phyloP scores from a whole-genome alignment of 1,140 invertebrate genomes.

The Diuraphis noxia region DNA sequence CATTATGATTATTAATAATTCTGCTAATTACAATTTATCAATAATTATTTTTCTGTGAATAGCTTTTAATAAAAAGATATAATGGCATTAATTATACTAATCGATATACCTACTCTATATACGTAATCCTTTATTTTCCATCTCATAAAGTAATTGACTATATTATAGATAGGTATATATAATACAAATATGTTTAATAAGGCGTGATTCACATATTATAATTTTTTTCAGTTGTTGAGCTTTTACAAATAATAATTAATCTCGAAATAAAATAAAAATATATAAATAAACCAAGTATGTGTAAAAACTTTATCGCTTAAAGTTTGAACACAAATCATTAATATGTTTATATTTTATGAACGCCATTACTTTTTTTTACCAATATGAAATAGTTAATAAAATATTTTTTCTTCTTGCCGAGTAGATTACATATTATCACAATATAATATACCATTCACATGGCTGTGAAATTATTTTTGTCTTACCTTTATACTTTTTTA shows the following conservation, averaged over 20 bases:
- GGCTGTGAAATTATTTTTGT: not conserved
- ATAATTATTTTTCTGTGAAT: not conserved
- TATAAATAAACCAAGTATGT: not conserved
- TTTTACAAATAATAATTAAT: not conserved
- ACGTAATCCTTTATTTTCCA: not conserved
- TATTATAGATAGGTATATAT: not conserved
- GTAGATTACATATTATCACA: not conserved
- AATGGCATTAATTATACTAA: not conserved
- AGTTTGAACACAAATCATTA: not conserved
- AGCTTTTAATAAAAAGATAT: not conserved
- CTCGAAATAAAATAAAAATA: too few species aligned
- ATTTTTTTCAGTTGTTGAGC: not conserved
- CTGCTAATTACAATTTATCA: constrained; percentile 20
- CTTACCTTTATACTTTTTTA: not conserved
- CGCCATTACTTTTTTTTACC: not conserved
- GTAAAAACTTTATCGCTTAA: not conserved
- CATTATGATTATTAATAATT: not conserved
- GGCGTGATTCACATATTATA: not conserved
- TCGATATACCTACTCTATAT: not conserved
- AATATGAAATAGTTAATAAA: not conserved
- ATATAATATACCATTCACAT: not conserved
- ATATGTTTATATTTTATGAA: not conserved
- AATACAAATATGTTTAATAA: not conserved
- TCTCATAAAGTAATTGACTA: not conserved
- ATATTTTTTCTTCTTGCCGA: not conserved